These are phyloP conservation scores for Oceanodroma leucorhoa DNA, from an alignment of 2,797 vertebrate genomes.

Conservation along the genomic window DNA sequence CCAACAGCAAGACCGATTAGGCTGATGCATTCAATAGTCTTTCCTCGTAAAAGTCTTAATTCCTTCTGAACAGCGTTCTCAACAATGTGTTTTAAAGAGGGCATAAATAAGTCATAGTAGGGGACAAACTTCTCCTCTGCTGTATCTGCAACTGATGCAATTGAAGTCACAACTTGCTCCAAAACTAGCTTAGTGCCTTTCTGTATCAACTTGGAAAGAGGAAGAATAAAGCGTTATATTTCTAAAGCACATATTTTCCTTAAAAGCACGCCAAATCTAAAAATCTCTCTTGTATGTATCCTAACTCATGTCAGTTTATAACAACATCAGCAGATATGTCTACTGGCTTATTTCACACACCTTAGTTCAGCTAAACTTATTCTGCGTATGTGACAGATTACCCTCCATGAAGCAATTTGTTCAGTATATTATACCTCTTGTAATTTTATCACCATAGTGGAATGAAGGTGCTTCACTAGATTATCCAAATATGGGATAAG, in stretches of 20 bases:
- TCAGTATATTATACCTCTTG: slow-evolving; percentile 81
- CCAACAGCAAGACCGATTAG: slow-evolving; percentile 97
- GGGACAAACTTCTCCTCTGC: slow-evolving; percentile 98
- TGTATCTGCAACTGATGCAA: slow-evolving; percentile 97
- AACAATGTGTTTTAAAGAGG: slow-evolving; percentile 95
- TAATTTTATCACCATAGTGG: slow-evolving; percentile 95
- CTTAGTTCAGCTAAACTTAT: neutral
- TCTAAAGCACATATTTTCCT: neutral
- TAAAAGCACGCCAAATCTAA: neutral
- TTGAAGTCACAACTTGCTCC: slow-evolving; percentile 99
- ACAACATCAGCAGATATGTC: neutral
- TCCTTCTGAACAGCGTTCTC: slow-evolving; percentile 98
- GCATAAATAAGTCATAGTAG: slow-evolving; percentile 97
- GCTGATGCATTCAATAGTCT: slow-evolving; percentile 98
- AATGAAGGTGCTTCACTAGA: slow-evolving; percentile 93
- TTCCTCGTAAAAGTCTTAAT: slow-evolving; percentile 92
- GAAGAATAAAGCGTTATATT: slow-evolving; percentile 16
- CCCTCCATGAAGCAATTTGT: neutral
- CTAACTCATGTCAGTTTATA: neutral
- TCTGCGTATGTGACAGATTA: neutral
- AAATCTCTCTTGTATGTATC: neutral
- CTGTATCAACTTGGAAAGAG: slow-evolving; percentile 87
- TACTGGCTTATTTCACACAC: neutral
- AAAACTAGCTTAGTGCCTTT: slow-evolving; percentile 97
- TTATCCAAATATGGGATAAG: slow-evolving; percentile 93